Percentiles rank a stretch among this genome's conserved stretches.
Evolutionary conservation across 1,140 invertebrate genomes (phyloP).

Genomic region (Caenorhabditis tropicalis): DNA sequence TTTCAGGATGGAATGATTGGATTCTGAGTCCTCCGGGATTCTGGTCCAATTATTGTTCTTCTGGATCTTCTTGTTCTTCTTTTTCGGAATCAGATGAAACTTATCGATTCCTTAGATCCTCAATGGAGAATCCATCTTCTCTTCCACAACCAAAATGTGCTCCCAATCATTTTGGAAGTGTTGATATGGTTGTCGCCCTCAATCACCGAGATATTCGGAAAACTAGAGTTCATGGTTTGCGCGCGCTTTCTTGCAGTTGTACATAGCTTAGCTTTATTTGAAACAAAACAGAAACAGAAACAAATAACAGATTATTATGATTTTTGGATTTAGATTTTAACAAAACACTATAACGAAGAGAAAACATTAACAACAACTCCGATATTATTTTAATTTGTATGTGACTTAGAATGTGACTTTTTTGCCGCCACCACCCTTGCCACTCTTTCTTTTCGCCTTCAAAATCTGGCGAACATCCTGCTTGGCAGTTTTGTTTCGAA

Average conservation of each 20-base stretch:
- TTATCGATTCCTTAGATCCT: neutral
- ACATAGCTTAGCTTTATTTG: neutral
- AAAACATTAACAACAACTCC: neutral
- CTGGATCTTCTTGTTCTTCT: neutral
- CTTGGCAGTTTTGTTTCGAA: constrained; percentile 47
- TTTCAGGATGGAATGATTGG: constrained; percentile 17
- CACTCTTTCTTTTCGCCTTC: constrained; percentile 50
- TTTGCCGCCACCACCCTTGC: constrained; percentile 47
- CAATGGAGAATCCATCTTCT: neutral
- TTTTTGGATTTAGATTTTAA: neutral
- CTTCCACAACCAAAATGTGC: neutral
- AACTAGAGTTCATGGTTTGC: neutral
- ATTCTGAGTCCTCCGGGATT: neutral
- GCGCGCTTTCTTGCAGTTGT: constrained; percentile 14
- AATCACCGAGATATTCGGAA: neutral
- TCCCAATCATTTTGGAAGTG: constrained; percentile 23
- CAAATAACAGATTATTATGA: constrained; percentile 7
- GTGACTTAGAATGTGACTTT: constrained; percentile 34
- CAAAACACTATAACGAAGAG: neutral
- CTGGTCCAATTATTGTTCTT: neutral
- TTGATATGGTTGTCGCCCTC: neutral
- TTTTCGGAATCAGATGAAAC: neutral
- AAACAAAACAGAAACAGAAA: constrained; percentile 1
- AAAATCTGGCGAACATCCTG: constrained; percentile 51
- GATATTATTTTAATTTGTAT: neutral